Evolutionary conservation across 2,113 vertebrate genomes (phyloP).

Genomic region (Choloepus hoffmanni): DNA sequence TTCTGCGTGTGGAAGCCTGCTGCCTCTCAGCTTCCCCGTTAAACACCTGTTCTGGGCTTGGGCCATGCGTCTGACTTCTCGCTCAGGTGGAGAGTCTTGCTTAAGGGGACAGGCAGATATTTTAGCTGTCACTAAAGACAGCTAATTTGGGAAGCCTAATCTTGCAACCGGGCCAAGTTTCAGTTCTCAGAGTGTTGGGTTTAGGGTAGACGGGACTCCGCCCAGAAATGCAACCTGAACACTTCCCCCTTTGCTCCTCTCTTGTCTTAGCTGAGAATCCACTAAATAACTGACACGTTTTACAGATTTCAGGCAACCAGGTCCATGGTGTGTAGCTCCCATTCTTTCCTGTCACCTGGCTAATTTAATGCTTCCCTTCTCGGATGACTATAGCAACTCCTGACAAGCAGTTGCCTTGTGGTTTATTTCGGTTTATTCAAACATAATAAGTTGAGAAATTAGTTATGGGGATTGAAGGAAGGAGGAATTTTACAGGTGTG

Average conservation of each 20-base stretch:
- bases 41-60: slow-evolving; percentile 81
- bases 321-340: slow-evolving; percentile 5
- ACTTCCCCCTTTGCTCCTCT: slow-evolving; percentile 73
- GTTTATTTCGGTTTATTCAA: slow-evolving; percentile 89
- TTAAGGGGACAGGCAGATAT: slow-evolving; percentile 79
- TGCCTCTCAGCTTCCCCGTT: slow-evolving; percentile 70
- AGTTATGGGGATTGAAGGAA: slow-evolving; percentile 71
- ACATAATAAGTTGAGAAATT: slow-evolving; percentile 87
- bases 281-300: slow-evolving; percentile 82
- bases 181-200: slow-evolving; percentile 87
- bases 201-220: slow-evolving; percentile 80
- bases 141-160: slow-evolving; percentile 82
- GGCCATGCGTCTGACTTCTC: slow-evolving; percentile 73
- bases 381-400: slow-evolving; percentile 65
- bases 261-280: slow-evolving; percentile 76
- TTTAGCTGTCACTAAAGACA: slow-evolving; percentile 83
- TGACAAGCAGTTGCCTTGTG: slow-evolving; percentile 78
- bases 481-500: slow-evolving; percentile 77
- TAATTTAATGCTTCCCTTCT: slow-evolving; percentile 82
- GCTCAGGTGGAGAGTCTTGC: slow-evolving; percentile 71
- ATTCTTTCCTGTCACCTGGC: slow-evolving; percentile 81
- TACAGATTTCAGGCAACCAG: slow-evolving; percentile 74
- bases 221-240: slow-evolving; percentile 83
- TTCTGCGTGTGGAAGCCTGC: slow-evolving; percentile 70
- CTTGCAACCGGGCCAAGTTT: slow-evolving; percentile 85